phyloP scores from a whole-genome alignment of 2,797 vertebrate genomes.

The Okamejei kenojei region DNA sequence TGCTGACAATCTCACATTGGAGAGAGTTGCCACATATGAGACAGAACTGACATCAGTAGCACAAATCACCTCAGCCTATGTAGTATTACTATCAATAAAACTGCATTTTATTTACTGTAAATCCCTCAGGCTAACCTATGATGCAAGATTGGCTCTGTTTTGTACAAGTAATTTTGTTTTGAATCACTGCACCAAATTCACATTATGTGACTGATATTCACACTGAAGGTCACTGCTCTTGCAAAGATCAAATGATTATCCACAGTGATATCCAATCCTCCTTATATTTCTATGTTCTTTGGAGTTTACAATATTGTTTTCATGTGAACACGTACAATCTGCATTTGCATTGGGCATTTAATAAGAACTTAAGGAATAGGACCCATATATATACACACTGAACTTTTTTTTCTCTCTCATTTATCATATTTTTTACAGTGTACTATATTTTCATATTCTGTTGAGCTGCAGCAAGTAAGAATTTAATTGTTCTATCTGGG shows the following conservation, averaged over 20 bases:
- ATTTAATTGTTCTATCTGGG: no score
- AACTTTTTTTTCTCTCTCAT: no score
- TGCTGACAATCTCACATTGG: background rate
- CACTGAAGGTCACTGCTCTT: background rate
- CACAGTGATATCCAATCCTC: background rate
- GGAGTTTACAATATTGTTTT: background rate
- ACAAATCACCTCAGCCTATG: background rate
- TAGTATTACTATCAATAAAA: background rate
- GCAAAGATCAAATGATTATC: background rate
- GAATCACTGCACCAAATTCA: background rate
- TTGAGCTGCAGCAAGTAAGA: no score
- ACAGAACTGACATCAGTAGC: background rate
- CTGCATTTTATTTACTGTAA: background rate
- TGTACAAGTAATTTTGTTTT: background rate
- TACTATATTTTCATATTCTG: no score
- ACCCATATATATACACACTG: no score
- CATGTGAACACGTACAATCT: background rate
- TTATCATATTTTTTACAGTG: no score
- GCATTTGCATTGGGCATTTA: background rate
- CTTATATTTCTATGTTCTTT: background rate
- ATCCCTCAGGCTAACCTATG: background rate
- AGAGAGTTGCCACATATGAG: background rate
- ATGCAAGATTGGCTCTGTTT: background rate
- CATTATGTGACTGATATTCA: background rate
- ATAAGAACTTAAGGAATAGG: no score